Evolutionary conservation across 2,113 vertebrate genomes (phyloP), one percentile per base, ranked within the genome.

Genomic region (Anser brachyrhynchus): DNA sequence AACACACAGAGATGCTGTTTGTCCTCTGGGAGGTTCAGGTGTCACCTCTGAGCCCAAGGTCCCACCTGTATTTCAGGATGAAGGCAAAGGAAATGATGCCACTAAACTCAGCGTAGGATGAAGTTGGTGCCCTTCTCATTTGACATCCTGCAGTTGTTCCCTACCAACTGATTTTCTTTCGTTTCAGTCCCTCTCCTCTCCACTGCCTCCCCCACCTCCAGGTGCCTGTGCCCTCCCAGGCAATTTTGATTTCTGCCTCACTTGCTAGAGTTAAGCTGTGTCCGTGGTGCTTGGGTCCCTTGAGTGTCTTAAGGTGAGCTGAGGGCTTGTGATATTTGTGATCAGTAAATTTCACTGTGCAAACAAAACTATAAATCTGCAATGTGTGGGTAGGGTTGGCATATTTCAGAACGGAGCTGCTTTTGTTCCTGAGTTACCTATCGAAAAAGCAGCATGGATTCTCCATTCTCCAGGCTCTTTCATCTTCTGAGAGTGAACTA

Each of bases 401-500:
- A 93, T 23, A 51, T 83, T 96, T 97, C 62, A 80, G 82, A 89
- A 82, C 2, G 21, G 71, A 96, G 87, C 85, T 57, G 83, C 88
- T 96, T 95, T 96, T 90, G 83, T 90, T 96, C 77, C 78, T 64
- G 75, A 96, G 90, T 55, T 93, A n/a, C 43, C 92, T 92, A 92
- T 89, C 0, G 22, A 93, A 96, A 95, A 95, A 21, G 0, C 87
- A 96, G 93, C 55, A 25, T 89, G 90, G 75, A 72, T 89, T 98
- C 93, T 86, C 54, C 41, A 20, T 91, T 86, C 61, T 81, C 74
- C 29, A 83, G 37, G 88, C 29, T 83, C 80, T 97, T 97, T 97
- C 87, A 95, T 97, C 90, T 96, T 95, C 85, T 93, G 61, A 95
- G 90, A 82, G 57, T 93, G 96, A 95, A 95, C 94, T 78, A 82